Conservation (phyloP, 2,888 invertebrate genomes). For the Argyresthia albistria region DNA sequence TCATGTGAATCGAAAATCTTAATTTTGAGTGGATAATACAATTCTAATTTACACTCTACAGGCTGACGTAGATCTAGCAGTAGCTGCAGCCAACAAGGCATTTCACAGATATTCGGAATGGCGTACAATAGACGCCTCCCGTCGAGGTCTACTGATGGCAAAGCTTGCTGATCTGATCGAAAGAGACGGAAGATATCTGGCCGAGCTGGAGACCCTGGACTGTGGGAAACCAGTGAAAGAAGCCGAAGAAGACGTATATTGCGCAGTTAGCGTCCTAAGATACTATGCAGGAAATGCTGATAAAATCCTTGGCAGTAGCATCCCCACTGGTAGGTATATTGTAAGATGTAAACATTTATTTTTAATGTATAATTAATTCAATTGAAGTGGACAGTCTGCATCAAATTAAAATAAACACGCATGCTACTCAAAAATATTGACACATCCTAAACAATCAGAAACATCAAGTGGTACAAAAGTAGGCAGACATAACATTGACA, state of each 20-base stretch:
- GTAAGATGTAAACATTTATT: no score
- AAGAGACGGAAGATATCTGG: constrained; percentile 78
- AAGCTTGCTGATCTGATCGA: constrained; percentile 84
- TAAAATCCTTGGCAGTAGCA: constrained; percentile 84
- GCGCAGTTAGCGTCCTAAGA: constrained; percentile 75
- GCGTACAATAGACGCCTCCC: constrained; percentile 85
- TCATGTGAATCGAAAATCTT: no score
- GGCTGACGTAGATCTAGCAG: constrained; percentile 87
- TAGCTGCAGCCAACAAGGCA: constrained; percentile 84
- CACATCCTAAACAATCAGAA: no score
- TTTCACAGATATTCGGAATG: constrained; percentile 82
- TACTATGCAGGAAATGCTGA: constrained; percentile 95
- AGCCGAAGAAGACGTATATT: constrained; percentile 76
- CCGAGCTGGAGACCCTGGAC: constrained; percentile 92
- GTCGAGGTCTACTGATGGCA: constrained; percentile 80
- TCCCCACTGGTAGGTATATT: constrained; percentile 68
- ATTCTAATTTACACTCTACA: constrained; percentile 25
- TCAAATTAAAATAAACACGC: no score
- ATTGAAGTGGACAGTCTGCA: no score
- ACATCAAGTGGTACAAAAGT: no score
- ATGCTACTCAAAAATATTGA: no score
- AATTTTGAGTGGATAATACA: no score
- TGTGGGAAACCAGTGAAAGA: constrained; percentile 90
- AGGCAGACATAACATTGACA: no score
- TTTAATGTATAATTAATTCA: no score